phyloP scores from a whole-genome alignment of 2,888 invertebrate species.

The Drosophila longiperda region DNA sequence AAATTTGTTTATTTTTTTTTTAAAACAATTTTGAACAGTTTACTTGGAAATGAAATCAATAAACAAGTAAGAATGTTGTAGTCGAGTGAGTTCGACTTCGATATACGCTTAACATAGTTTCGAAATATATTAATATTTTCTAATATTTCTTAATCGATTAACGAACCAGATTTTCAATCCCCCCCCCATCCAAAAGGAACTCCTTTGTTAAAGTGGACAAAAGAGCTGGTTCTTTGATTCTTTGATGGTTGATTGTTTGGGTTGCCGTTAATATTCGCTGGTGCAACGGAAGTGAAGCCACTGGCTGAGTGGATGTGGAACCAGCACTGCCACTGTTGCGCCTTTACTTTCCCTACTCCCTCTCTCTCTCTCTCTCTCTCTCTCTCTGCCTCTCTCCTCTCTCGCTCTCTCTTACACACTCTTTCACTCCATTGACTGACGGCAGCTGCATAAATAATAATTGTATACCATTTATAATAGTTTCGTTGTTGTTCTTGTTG shows the following conservation, averaged over 20 bases:
- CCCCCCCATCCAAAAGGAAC: neutral
- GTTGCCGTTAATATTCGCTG: constrained; percentile 4
- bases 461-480: constrained; percentile 69
- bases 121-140: no score
- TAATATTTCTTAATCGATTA: neutral
- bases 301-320: constrained; percentile 42
- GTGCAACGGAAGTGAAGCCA: constrained; percentile 50
- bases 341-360: neutral
- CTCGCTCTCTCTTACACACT: neutral
- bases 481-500: constrained; percentile 44
- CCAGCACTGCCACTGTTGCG: constrained; percentile 1
- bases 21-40: neutral
- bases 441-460: constrained; percentile 72
- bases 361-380: neutral
- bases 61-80: neutral
- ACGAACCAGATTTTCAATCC: neutral
- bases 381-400: neutral
- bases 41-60: neutral
- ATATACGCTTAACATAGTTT: neutral
- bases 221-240: constrained; percentile 2
- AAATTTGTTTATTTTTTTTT: neutral
- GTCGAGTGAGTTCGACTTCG: neutral
- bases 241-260: constrained; percentile 12
- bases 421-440: constrained; percentile 50
- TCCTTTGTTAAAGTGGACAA: neutral